Conservation (phyloP, 30 jellyfish, hydroid and myxozoan species). For the Pelagia noctiluca region DNA sequence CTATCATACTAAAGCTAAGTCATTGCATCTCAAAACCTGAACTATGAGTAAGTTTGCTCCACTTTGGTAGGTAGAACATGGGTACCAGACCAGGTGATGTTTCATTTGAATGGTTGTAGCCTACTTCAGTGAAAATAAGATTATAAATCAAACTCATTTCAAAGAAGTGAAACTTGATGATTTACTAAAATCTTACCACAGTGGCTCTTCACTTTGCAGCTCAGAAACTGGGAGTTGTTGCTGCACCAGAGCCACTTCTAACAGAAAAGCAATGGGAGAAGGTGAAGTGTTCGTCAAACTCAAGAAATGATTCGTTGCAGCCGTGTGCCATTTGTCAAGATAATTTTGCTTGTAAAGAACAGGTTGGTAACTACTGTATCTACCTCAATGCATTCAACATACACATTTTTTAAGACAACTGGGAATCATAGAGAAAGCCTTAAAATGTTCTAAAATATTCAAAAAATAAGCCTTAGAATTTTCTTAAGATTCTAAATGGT, state of each 20-base stretch:
- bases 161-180: no score
- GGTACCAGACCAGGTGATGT: no score
- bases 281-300: conserved; percentile 28
- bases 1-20: no score
- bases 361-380: conserved; percentile 1
- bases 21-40: no score
- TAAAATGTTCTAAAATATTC: background rate
- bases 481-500: background rate
- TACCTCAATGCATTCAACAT: background rate
- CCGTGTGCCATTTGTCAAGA: conserved; percentile 77
- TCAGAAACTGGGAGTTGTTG: conserved; percentile 55
- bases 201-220: conserved; percentile 15
- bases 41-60: no score
- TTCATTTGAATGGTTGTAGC: background rate
- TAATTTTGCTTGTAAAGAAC: conserved; percentile 50
- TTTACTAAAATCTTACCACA: no score
- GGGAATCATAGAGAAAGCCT: no score
- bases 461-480: no score
- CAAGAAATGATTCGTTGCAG: conserved; percentile 54
- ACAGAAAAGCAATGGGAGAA: conserved; percentile 61
- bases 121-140: background rate
- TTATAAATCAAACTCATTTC: background rate
- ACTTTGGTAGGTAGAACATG: no score
- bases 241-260: conserved; percentile 45
- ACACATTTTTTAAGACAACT: no score